Base-by-base conservation (phyloP, 2,113 vertebrate species). In the Chinchilla lanigera region DNA sequence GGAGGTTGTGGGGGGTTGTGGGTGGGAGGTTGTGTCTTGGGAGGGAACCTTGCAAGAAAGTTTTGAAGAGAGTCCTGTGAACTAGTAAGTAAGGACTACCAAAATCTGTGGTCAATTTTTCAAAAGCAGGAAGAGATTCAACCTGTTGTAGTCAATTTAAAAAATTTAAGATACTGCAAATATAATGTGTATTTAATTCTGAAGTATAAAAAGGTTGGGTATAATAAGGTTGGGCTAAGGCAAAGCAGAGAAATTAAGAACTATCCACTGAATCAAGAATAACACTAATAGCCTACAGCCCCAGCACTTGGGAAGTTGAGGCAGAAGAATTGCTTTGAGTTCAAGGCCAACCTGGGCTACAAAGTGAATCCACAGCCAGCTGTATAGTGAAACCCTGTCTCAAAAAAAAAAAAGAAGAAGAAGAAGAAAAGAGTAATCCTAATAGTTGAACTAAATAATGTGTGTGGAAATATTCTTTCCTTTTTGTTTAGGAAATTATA, bases 231-330 rank as follows among this genome's bases (percentile, higher is more conserved):
- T 65, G 22, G 44, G 28, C 44, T 87, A 41, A 80, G 8, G 5
- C 54, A 84, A 75, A 88, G 77, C 82, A 67, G 60, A 96, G 54
- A 93, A 93, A 91, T 80, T 78, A 90, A 86, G 69, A 87, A 22
- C 65, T 56, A 73, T 44, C 54, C 60, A 84, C 54, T 58, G 56
- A 95, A 41, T 69, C 83, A 69, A 61, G 56, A 11, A 88, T 92
- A 89, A 92, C 10, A 10, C 75, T 89, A 71, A 69, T 69, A 69
- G 7, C 67, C 67, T 38, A 16, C n/a, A 69, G 17, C 19, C 3
- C 67, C 35, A 69, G 7, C 35, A 69, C 17, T 69, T 19, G 7
- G 35, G 17, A 69, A 7, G n/a, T 17, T 20, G 67, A 69, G 35
- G 35, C 33, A 38, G 67, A 14, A 69, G 65, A 8, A 69, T 38